phyloP scores from a whole-genome alignment of 2,797 vertebrate species.

The Lemur catta region DNA sequence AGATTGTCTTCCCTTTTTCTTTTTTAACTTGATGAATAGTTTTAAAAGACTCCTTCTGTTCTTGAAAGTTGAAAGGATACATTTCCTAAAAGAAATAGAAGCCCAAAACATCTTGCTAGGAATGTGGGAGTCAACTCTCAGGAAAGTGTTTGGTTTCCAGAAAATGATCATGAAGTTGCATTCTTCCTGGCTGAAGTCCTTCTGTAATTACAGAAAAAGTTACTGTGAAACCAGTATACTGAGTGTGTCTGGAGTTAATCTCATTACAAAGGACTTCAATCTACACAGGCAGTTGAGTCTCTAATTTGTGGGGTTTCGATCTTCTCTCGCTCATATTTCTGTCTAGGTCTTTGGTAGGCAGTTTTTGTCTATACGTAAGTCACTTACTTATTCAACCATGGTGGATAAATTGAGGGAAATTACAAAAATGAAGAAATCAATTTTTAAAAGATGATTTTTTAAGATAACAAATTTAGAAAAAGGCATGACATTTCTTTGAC shows the following conservation, averaged over 20 bases:
- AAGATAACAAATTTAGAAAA: neutral
- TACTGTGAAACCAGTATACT: slow-evolving; percentile 22
- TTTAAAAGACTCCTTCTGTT: slow-evolving; percentile 59
- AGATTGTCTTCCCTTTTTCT: neutral
- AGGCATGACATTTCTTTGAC: neutral
- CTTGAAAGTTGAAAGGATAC: slow-evolving; percentile 17
- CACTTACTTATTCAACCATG: neutral
- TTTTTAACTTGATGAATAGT: neutral
- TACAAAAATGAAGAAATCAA: neutral
- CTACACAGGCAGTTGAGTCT: too few relatives aligned
- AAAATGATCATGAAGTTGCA: neutral
- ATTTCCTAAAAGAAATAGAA: slow-evolving; percentile 62
- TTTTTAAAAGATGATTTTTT: neutral
- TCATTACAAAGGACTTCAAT: neutral
- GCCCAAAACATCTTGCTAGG: slow-evolving; percentile 12
- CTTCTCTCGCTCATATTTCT: neutral
- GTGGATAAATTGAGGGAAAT: neutral
- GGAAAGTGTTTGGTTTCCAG: slow-evolving; percentile 42
- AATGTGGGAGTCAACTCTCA: slow-evolving; percentile 27
- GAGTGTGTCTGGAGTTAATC: neutral
- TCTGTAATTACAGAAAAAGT: slow-evolving; percentile 58
- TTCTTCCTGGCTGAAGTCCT: slow-evolving; percentile 26
- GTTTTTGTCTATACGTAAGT: neutral
- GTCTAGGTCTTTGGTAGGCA: neutral
- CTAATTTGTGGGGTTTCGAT: neutral